Evolutionary conservation across 2,113 vertebrate species (phyloP), one percentile per base, ranked within the genome.

Genomic region (Uria aalge): DNA sequence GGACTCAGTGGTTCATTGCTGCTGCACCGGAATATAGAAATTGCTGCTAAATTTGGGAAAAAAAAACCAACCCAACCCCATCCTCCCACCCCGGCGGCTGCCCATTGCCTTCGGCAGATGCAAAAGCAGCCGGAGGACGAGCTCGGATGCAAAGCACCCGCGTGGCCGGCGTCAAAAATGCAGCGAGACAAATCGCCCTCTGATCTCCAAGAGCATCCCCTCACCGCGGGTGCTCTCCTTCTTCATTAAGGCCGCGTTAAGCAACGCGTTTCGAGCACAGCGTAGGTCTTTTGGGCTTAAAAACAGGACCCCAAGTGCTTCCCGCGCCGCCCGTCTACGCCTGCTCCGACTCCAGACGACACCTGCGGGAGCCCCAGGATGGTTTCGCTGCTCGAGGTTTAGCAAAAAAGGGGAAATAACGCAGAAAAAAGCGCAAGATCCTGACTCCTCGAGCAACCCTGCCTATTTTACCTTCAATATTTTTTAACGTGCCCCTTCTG

Each of bases 161-260:
- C 1, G 0, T 6, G 71, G 76, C 38, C 23, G 17, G 71, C 5
- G 4, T 43, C 60, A 56, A 68, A 66, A 52, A 41, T 12, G 22
- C 63, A 22, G 21, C 0, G 1, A 55, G 60, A 59, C 11, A 8
- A 34, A 43, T 41, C 47, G 6, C 1, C 0, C 11, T 45, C 66
- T 12, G 40, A 5, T 69, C 79, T 77, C 55, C 27, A 2, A 40
- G 53, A 85, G 48, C 77, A 57, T 57, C 75, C 43, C 4, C 0
- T 17, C 72, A 12, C 57, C 3, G 1, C 45, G 8, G n/a, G 68
- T 2, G 3, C 50, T 62, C 52, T 36, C 32, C 29, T 78, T 23
- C 76, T 68, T 34, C 80, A 12, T 27, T 8, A 73, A 30, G 4
- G 4, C 38, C 45, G 3, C 1, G 3, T 41, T 23, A 50, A 74